These are phyloP conservation scores for Vespertilio murinus DNA, from an alignment of 2,797 vertebrate genomes.

Conservation along the genomic window DNA sequence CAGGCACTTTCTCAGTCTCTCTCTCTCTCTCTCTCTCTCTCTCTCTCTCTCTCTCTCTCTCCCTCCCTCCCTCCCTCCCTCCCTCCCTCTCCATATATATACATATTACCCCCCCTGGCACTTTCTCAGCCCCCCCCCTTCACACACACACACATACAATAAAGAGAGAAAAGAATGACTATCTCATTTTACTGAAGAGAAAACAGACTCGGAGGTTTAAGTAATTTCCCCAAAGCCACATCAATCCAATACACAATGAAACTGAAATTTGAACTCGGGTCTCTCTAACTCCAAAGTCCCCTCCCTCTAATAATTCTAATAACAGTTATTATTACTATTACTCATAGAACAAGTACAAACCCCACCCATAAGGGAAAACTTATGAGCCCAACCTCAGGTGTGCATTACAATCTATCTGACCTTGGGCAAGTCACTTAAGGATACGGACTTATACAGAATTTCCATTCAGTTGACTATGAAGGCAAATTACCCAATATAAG, in stretches of 20 bases:
- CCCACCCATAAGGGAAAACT: not conserved
- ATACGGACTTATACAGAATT: constrained; percentile 8
- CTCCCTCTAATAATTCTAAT: not conserved
- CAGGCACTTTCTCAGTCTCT: not conserved
- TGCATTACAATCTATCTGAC: not conserved
- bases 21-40: not conserved
- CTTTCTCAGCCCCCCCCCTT: too few relatives aligned
- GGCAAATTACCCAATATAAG: constrained; percentile 20
- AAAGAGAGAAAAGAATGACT: not conserved
- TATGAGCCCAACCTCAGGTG: not conserved
- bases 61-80: too few relatives aligned
- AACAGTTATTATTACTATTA: not conserved
- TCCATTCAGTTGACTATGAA: constrained; percentile 1
- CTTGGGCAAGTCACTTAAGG: constrained; percentile 4
- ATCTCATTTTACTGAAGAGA: constrained; percentile 7
- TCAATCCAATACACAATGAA: not conserved
- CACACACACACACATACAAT: not conserved
- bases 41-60: not conserved
- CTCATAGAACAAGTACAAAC: not conserved
- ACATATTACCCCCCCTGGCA: too few relatives aligned
- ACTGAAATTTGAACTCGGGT: not conserved
- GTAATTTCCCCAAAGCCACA: not conserved
- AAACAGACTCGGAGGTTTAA: not conserved
- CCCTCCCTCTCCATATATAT: too few relatives aligned
- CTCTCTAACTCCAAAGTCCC: not conserved